phyloP scores from a whole-genome alignment of 2,888 invertebrate species.

The Sipha maydis region DNA sequence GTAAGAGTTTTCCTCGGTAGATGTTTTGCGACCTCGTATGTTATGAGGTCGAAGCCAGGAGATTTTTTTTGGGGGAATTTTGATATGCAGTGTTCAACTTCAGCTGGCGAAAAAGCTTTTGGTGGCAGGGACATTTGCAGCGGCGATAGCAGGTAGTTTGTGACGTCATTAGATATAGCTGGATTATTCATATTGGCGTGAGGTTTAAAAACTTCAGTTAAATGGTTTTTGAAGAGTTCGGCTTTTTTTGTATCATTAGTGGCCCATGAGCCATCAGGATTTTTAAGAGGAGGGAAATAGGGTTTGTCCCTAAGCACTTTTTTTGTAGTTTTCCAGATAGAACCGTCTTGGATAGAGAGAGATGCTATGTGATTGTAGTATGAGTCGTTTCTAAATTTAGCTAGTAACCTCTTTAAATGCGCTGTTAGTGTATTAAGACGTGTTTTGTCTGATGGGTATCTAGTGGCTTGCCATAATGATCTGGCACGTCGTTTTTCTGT shows the following conservation, averaged over 20 bases:
- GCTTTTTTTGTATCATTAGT: too few species aligned
- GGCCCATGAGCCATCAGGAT: not conserved
- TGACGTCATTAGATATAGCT: too few species aligned
- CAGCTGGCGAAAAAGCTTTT: not conserved
- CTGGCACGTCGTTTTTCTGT: not conserved
- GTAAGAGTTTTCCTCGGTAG: not conserved
- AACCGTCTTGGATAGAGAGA: not conserved
- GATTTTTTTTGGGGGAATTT: not conserved
- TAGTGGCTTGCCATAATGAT: too few species aligned
- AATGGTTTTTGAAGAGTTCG: not conserved
- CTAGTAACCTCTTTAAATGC: not conserved
- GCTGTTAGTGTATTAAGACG: not conserved
- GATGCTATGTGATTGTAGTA: not conserved
- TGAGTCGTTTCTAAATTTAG: not conserved
- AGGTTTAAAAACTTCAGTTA: not conserved
- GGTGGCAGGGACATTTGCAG: not conserved
- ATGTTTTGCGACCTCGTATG: not conserved
- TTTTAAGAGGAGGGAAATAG: not conserved
- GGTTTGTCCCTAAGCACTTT: not conserved
- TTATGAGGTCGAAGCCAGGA: slow-evolving; percentile 12
- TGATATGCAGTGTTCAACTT: slow-evolving; percentile 2
- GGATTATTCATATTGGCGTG: not conserved
- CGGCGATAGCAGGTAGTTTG: not conserved
- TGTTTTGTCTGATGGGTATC: not conserved
- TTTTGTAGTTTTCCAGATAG: slow-evolving; percentile 16